Evolutionary conservation across 2,888 invertebrate species (phyloP), one percentile per base, ranked within the genome.

Genomic region (Polydrusus pterygomalis): DNA sequence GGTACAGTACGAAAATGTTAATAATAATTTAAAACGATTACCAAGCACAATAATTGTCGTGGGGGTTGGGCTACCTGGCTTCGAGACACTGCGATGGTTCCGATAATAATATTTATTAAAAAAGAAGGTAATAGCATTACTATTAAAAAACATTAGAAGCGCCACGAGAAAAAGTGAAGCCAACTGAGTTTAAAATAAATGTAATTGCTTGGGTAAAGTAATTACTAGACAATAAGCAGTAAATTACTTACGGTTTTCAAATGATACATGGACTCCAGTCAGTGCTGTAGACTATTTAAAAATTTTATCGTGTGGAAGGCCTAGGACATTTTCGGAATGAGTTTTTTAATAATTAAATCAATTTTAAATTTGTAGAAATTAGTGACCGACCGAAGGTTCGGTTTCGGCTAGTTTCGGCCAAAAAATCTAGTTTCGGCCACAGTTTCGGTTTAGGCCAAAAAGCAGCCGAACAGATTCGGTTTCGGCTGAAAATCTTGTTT

Each of bases 21-120:
- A 67, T 67, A 67, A 45, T 67, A 67, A 67, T 67, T 67, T 67
- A 49, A 67, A 38, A 67, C 51, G 67, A 67, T 67, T 67, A 67
- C 51, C 51, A 38, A 51, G 47, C 67, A 38, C 13, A 65, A 65
- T 49, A 58, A 65, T 73, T 73, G 65, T 58, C 67, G 17, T 58
- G 67, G 67, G 60, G 62, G 62, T 34, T 62, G 70, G 34, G 38
- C 51, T 62, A 63, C 70, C 70, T 70, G 70, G 25, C 43, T 62
- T 45, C 40, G 40, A 62, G 62, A 70, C 60, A 51, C 17, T 51
- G 56, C 58, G 18, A 38, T 60, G 67, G 11, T 25, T 65, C 18
- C 17, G 20, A 68, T 74, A 62, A 74, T 74, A 38, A 74, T 62
- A 74, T 68, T 68, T 68, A 74, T 68, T 74, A 74, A 15, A 49